Evolutionary conservation across 2,113 vertebrate genomes (phyloP).

Genomic region (Tupaia tana): DNA sequence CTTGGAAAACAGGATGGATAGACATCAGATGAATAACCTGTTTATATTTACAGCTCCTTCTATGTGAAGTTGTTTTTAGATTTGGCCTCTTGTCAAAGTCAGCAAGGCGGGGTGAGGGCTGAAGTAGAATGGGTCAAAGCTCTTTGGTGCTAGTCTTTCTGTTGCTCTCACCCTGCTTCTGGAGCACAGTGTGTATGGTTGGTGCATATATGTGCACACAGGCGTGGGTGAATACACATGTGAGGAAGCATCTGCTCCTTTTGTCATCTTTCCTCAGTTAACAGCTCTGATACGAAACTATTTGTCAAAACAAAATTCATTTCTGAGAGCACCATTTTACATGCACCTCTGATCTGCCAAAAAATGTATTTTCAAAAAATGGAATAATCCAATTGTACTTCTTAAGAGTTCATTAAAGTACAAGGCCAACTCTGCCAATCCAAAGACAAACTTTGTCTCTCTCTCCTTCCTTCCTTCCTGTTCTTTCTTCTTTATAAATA

Average conservation of each 20-base stretch:
- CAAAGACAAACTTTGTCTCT: too few relatives aligned
- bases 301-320: background rate
- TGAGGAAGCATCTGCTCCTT: background rate
- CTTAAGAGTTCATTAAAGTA: background rate
- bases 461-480: too few relatives aligned
- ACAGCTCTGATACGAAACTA: background rate
- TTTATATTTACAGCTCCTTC: background rate
- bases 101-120: background rate
- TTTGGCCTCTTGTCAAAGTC: background rate
- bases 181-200: background rate
- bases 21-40: background rate
- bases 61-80: background rate
- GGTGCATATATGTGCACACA: too few relatives aligned
- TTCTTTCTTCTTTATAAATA: too few relatives aligned
- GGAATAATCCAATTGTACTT: background rate
- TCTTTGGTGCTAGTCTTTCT: background rate
- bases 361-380: background rate
- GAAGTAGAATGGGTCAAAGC: background rate
- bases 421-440: background rate
- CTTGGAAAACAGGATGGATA: background rate
- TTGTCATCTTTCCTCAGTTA: background rate
- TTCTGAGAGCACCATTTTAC: conserved; percentile 42
- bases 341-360: background rate
- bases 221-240: rapidly evolving
- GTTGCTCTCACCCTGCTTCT: too few relatives aligned